Evolutionary conservation across 2,113 vertebrate genomes (phyloP).

Genomic region (Calonectris borealis): DNA sequence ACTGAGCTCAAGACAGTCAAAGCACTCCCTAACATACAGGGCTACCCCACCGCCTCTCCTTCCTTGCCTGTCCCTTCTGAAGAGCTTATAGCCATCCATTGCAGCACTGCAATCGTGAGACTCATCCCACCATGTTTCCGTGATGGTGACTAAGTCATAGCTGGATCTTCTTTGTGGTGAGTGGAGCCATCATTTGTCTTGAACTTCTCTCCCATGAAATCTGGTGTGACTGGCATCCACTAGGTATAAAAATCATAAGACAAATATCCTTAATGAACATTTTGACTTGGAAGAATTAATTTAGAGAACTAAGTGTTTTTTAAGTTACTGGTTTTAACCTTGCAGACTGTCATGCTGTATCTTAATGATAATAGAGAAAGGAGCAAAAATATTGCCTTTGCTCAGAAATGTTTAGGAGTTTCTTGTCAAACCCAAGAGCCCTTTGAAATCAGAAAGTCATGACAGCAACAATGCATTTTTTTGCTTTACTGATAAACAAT

Average conservation of each 20-base stretch:
- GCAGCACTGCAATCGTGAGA: no score
- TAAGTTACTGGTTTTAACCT: background rate
- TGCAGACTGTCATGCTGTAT: background rate
- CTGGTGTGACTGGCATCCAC: background rate
- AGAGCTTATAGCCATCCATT: no score
- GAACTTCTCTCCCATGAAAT: background rate
- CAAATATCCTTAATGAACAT: background rate
- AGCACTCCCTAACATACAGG: no score
- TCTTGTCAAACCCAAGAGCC: background rate
- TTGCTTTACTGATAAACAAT: background rate
- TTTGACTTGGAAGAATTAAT: background rate
- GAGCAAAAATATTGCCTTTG: background rate
- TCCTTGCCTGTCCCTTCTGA: no score
- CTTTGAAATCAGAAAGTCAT: background rate
- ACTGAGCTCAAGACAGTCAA: no score
- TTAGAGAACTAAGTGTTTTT: background rate
- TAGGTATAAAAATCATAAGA: background rate
- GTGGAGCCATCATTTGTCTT: background rate
- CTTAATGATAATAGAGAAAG: background rate
- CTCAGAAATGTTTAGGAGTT: background rate
- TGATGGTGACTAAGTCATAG: no score
- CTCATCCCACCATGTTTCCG: no score
- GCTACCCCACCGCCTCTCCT: no score
- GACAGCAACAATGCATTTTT: background rate
- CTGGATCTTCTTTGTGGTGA: no score